phyloP scores from a whole-genome alignment of 2,797 vertebrate genomes.

The Pipistrellus pipistrellus region DNA sequence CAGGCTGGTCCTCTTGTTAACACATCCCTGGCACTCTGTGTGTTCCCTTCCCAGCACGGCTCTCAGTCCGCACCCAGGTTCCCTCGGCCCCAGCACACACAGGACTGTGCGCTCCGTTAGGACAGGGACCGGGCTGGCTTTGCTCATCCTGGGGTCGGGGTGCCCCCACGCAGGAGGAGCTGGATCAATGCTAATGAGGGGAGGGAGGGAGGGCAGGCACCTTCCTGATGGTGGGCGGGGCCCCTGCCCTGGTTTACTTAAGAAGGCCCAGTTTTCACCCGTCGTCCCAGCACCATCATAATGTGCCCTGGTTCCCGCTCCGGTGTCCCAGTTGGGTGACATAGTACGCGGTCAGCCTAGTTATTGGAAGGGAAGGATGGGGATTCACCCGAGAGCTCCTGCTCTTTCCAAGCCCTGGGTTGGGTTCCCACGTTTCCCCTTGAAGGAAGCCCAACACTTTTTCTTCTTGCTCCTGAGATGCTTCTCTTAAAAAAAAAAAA shows the following conservation, averaged over 20 bases:
- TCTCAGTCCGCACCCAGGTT: too few species aligned
- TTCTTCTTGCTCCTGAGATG: constrained; percentile 28
- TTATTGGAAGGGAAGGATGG: background rate
- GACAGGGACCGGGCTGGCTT: background rate
- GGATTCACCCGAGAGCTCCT: background rate
- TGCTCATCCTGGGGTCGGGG: background rate
- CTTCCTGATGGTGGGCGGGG: background rate
- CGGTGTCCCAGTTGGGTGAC: background rate
- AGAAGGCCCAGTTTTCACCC: background rate
- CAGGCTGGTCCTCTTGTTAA: background rate
- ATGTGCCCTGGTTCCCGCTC: background rate
- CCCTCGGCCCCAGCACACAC: background rate
- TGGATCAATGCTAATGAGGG: background rate
- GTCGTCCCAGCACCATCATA: background rate
- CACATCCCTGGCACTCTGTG: background rate
- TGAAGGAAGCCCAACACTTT: background rate
- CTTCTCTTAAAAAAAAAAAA: background rate
- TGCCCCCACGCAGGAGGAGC: background rate
- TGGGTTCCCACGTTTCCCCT: background rate
- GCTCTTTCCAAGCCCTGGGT: background rate
- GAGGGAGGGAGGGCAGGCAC: background rate
- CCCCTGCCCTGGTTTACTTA: background rate
- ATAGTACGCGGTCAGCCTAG: background rate
- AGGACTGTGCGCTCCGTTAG: background rate
- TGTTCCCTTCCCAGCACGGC: background rate